These are phyloP conservation scores for Thunnus maccoyii DNA, from an alignment of 2,113 vertebrate genomes.

Conservation along the genomic window DNA sequence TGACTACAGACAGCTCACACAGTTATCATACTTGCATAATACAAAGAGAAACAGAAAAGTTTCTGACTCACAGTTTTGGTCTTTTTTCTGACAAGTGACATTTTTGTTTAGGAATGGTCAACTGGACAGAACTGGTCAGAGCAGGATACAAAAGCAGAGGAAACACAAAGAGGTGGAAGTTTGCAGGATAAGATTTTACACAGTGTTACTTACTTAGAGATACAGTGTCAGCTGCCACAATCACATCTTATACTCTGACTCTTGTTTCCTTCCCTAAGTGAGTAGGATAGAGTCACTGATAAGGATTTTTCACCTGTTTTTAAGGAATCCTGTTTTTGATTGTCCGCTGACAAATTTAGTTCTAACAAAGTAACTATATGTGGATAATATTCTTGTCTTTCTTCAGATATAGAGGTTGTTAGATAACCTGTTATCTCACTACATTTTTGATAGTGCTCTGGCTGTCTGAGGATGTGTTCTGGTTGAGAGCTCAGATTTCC, in stretches of 20 bases:
- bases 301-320: background rate
- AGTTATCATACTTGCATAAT: background rate
- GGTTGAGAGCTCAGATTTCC: conserved; percentile 62
- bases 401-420: background rate
- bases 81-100: background rate
- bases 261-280: background rate
- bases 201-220: background rate
- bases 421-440: conserved; percentile 44
- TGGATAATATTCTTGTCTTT: background rate
- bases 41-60: background rate
- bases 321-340: background rate
- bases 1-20: background rate
- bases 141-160: background rate
- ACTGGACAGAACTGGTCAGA: conserved; percentile 14
- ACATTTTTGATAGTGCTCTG: conserved; percentile 17
- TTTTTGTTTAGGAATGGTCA: background rate
- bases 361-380: background rate
- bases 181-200: background rate
- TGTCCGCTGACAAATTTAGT: background rate
- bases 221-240: background rate
- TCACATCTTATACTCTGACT: too few species aligned
- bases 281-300: background rate
- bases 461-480: conserved; percentile 51
- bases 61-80: background rate
- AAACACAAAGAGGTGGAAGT: background rate